A percentile compares a stretch with the other conserved stretches of the same genome.
These are phyloP conservation scores for Agrochola macilenta DNA, from an alignment of 2,888 invertebrate genomes.

Conservation along the genomic window DNA sequence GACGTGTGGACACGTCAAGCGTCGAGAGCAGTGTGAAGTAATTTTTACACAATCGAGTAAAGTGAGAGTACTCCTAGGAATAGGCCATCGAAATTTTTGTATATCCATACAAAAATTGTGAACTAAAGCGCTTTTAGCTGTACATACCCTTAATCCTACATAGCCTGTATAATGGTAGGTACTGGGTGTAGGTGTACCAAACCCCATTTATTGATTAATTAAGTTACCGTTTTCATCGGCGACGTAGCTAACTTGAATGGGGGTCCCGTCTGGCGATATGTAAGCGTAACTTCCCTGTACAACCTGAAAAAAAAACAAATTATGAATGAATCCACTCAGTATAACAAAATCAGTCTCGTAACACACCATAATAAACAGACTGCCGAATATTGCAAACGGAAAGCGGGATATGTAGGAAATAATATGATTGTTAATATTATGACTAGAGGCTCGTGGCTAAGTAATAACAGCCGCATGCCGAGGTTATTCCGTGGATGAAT, in stretches of 20 bases:
- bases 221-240: slow-evolving; percentile 93
- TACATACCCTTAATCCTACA: no score
- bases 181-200: background rate
- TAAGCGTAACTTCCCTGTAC: slow-evolving; percentile 95
- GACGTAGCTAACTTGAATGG: slow-evolving; percentile 93
- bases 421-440: background rate
- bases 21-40: no score
- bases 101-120: background rate
- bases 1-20: no score
- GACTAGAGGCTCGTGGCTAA: background rate
- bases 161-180: background rate
- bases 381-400: background rate
- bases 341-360: background rate
- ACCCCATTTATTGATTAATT: background rate
- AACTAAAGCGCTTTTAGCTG: background rate
- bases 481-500: no score
- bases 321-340: background rate
- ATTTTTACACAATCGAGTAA: background rate
- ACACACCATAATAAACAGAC: background rate
- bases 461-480: no score
- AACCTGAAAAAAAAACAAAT: slow-evolving; percentile 85
- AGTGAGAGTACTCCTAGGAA: background rate
- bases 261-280: slow-evolving; percentile 93
- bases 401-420: background rate
- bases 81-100: background rate